Percentiles rank a stretch among this genome's conserved stretches.
phyloP scores from a whole-genome alignment of 2,113 vertebrate species.

The Penelope pileata region DNA sequence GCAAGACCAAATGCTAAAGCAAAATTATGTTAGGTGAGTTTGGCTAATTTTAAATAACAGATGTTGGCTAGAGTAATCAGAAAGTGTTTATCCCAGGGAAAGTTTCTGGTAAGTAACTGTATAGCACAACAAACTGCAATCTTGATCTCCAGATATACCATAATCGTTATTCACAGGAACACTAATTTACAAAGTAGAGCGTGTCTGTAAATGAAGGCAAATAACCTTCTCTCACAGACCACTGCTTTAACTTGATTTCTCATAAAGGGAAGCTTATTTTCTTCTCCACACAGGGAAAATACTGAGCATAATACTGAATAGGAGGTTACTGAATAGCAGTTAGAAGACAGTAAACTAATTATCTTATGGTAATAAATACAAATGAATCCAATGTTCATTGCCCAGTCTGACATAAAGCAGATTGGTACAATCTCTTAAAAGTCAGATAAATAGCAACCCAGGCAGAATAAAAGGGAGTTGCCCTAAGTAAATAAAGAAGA shows the following conservation, averaged over 20 bases:
- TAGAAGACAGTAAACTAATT: not conserved
- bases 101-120: not conserved
- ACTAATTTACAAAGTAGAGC: not conserved
- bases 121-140: not conserved
- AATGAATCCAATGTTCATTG: not conserved
- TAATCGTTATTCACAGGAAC: not conserved
- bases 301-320: not conserved
- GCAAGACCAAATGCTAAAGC: not conserved
- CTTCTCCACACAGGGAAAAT: not conserved
- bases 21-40: not conserved
- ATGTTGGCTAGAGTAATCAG: not conserved
- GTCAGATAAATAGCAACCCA: not conserved
- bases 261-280: not conserved
- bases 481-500: not conserved
- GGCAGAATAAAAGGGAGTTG: not conserved
- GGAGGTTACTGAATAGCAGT: not conserved
- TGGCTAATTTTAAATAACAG: not conserved
- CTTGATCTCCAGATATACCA: not conserved
- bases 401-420: not conserved
- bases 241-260: not conserved
- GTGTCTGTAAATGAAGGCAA: not conserved
- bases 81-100: not conserved
- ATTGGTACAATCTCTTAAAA: not conserved
- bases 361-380: not conserved
- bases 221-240: not conserved